Evolutionary conservation across 2,888 invertebrate species (phyloP).

Genomic region (Euclidia mi): DNA sequence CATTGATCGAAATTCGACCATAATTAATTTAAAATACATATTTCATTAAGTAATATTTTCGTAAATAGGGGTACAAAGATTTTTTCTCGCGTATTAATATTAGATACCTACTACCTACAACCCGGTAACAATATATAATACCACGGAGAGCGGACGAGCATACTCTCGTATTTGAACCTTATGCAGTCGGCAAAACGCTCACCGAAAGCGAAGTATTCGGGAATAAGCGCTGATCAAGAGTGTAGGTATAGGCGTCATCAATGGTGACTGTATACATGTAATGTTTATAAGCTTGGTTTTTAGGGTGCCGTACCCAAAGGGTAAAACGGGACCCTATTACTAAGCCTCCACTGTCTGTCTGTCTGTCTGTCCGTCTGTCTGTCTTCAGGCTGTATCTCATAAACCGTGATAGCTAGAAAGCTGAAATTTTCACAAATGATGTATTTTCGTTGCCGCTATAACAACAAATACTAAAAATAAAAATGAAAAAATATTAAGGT

Average conservation of each 20-base stretch:
- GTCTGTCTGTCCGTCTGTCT: too few relatives aligned
- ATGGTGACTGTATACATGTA: conserved; percentile 38
- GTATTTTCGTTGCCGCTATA: too few relatives aligned
- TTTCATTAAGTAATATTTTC: conserved; percentile 39
- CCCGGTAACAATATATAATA: conserved; percentile 40
- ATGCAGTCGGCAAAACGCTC: conserved; percentile 37
- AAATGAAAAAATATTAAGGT: too few relatives aligned
- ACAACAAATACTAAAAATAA: too few relatives aligned
- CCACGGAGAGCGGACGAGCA: conserved; percentile 30
- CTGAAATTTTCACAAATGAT: too few relatives aligned
- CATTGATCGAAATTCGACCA: conserved; percentile 32
- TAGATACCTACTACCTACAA: conserved; percentile 40
- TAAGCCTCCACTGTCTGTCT: too few relatives aligned
- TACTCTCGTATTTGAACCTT: conserved; percentile 33
- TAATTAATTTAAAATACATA: conserved; percentile 37
- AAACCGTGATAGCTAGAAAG: too few relatives aligned
- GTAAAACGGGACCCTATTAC: too few relatives aligned
- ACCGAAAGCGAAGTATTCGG: conserved; percentile 40
- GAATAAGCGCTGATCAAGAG: conserved; percentile 38
- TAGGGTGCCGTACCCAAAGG: too few relatives aligned
- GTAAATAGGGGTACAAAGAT: too few relatives aligned
- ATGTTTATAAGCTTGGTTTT: conserved; percentile 26
- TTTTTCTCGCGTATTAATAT: conserved; percentile 20
- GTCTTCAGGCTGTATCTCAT: too few relatives aligned
- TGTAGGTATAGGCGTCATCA: conserved; percentile 38